Evolutionary conservation across 2,113 vertebrate species (phyloP).

Genomic region (Theristicus caerulescens): DNA sequence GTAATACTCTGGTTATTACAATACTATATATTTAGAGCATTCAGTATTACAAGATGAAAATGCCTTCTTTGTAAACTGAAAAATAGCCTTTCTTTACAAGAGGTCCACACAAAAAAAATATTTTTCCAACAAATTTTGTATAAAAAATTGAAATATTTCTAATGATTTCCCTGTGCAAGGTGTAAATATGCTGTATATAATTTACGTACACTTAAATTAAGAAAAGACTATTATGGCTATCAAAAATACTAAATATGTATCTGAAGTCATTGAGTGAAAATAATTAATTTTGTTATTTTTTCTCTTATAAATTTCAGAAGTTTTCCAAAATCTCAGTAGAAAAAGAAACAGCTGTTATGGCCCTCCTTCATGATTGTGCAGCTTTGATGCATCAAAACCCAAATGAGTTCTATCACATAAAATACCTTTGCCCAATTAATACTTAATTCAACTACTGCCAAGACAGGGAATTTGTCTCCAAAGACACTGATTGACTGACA

Average conservation of each 20-base stretch:
- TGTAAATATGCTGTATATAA: background rate
- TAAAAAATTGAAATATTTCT: background rate
- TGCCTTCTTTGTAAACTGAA: background rate
- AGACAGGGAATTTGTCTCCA: background rate
- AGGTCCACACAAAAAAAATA: background rate
- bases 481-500: background rate
- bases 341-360: background rate
- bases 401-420: background rate
- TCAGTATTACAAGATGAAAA: background rate
- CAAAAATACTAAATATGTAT: background rate
- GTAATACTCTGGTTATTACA: background rate
- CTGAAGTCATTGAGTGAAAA: background rate
- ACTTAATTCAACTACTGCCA: background rate
- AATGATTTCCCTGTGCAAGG: background rate
- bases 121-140: background rate
- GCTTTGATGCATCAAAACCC: background rate
- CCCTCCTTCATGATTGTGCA: background rate
- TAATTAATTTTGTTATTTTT: background rate
- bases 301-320: background rate
- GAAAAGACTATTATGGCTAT: background rate
- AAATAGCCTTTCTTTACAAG: background rate
- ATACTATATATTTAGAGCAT: background rate
- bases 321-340: background rate
- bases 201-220: background rate
- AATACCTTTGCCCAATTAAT: background rate